phyloP scores from a whole-genome alignment of 2,113 vertebrate species.

The Nibea albiflora region DNA sequence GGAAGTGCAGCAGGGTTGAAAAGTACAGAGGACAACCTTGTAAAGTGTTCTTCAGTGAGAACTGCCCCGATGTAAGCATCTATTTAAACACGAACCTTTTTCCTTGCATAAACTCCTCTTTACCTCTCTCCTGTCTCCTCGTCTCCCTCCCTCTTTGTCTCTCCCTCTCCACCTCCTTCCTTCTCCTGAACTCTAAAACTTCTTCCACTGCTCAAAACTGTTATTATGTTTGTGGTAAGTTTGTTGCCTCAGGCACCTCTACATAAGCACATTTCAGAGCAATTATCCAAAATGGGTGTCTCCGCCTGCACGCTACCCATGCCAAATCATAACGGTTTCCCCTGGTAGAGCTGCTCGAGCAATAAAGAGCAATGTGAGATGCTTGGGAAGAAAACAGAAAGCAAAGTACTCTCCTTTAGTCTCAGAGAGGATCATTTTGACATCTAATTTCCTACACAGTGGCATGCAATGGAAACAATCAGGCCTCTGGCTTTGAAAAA shows the following conservation, averaged over 20 bases:
- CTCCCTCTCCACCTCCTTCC: constrained; percentile 18
- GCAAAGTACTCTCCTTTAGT: constrained; percentile 38
- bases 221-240: constrained; percentile 76
- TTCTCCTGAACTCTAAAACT: constrained; percentile 37
- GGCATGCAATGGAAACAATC: constrained; percentile 32
- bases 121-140: background rate
- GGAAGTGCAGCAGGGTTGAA: constrained; percentile 37
- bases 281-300: constrained; percentile 80
- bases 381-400: constrained; percentile 56
- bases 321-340: constrained; percentile 75
- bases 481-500: background rate
- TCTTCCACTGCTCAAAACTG: constrained; percentile 65
- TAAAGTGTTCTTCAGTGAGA: constrained; percentile 37
- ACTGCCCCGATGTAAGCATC: constrained; percentile 38
- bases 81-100: constrained; percentile 43
- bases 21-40: constrained; percentile 47
- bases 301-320: constrained; percentile 64
- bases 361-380: constrained; percentile 74
- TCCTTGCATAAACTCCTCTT: constrained; percentile 45
- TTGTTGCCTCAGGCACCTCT: constrained; percentile 69
- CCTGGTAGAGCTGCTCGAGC: constrained; percentile 64
- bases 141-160: background rate
- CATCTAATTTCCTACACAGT: constrained; percentile 38
- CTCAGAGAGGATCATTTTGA: constrained; percentile 46
- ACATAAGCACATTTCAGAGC: constrained; percentile 78